Evolutionary conservation across 2,797 vertebrate species (phyloP), one percentile per base, ranked within the genome.

Genomic region (Numenius phaeopus): DNA sequence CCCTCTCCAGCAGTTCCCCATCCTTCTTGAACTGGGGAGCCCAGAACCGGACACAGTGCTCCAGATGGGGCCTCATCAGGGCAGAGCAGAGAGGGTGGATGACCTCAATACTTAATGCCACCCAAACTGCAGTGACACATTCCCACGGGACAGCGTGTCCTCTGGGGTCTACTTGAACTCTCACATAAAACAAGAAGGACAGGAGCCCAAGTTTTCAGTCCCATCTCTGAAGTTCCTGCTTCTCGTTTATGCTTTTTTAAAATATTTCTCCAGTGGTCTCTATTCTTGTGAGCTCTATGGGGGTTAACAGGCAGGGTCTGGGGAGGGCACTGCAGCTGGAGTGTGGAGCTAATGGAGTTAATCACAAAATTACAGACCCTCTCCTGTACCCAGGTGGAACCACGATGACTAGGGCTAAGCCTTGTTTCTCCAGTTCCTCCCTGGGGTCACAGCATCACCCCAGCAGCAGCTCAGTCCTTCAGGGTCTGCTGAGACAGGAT

Each of bases 121-220:
- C 50, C 12, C 55, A 47, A 76, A 47, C 11, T 34, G 18, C n/a
- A 52, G 78, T 27, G 70, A 61, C 29, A 62, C 8, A 2, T 71
- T 73, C 11, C 44, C 34, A 11, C 0, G 3, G 49, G 77, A 15
- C 77, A 83, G 15, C 0, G 0, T 18, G 5, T 59, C 62, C 67
- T 69, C 58, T 72, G 77, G 26, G 16, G 7, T n/a, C 82, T 67
- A 12, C 77, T n/a, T 37, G 57, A 90, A 32, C 47, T 64, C 30
- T 30, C 10, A 64, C 3, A 14, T 21, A 42, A 86, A 79, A 40
- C 5, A 29, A 24, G 52, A 83, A 77, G 32, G 30, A 69, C 37
- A 65, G 10, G 57, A 93, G 10, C 21, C 47, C 22, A n/a, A 27
- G 29, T 59, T 89, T 72, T 64, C 20, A 50, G 30, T 50, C n/a